Base-by-base conservation (phyloP, 2,888 invertebrate genomes). In the Caenorhabditis sp. region DNA sequence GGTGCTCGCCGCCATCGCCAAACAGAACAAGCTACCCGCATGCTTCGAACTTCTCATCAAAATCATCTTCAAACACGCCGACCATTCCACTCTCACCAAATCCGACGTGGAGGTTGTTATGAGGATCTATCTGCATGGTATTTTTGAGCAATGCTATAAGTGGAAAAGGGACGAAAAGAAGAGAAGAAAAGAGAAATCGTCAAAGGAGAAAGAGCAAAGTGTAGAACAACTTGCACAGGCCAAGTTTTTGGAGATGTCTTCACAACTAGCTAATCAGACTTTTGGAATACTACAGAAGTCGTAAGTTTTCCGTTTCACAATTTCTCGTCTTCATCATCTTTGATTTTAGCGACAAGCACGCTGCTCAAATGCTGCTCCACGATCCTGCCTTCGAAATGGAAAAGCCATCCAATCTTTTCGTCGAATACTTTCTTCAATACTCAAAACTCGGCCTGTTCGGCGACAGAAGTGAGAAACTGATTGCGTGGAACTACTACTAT, bases 401-500 rank as follows among this genome's bases (percentile, higher is more conserved):
- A 0, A 47, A 24, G 5, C 75, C 75, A 12, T 59, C 64, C 0
- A 10, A 31, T 0, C 8, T 76, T 1, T 59, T 68, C 49, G 49
- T 76, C 16, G 75, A 76, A 16, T 76, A 58, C 19, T 35, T 76
- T 24, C 28, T 69, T 19, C 79, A 79, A 31, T 79, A 54, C 31
- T 24, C 28, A 1, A 70, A 64, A 24, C 64, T 79, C 0, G 79
- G 79, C 10, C 38, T 70, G 28, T 79, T 70, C n/a, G 0, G 6
- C 10, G 22, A 16, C 0, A 38, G 28, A 16, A 35, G 41, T 4
- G 64, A 79, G 31, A 79, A 79, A 31, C 2, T 79, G 10, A 63
- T 79, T n/a, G 79, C 79, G 1, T 79, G 79, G 79, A 79, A 79
- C 79, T 79, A 70, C 47, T 79, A 79, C 12, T 70, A 64, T 19